A percentile compares a stretch with the other conserved stretches of the same genome.
Conservation (phyloP, 2,113 vertebrate genomes). For the Capreolus pygargus region DNA sequence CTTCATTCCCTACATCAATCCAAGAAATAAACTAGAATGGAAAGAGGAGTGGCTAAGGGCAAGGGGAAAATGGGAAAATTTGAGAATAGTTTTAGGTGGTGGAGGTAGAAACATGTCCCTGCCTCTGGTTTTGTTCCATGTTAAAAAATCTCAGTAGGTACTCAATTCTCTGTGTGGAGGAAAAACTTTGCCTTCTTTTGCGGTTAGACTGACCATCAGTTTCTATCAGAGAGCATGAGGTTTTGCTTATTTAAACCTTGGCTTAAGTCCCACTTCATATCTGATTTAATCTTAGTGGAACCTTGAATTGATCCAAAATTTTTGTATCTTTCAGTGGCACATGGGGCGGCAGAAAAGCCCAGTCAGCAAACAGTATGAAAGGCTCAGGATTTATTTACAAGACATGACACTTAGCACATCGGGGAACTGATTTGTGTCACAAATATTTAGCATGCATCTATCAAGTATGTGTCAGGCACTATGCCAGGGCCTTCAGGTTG, state of each 20-base stretch:
- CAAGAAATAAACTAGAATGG: not conserved
- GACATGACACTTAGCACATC: not conserved
- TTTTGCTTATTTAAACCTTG: not conserved
- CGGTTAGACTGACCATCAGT: fast-evolving
- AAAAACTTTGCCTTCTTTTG: not conserved
- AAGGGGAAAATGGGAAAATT: not conserved
- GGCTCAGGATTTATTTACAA: not conserved
- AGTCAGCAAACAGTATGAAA: not conserved
- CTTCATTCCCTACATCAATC: not conserved
- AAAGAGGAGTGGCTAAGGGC: not conserved
- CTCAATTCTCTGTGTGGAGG: not conserved
- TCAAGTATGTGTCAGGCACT: fast-evolving
- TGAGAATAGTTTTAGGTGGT: not conserved
- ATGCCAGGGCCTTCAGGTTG: not conserved
- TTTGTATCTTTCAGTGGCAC: not conserved
- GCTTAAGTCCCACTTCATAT: not conserved
- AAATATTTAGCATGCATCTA: fast-evolving
- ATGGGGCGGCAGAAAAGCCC: not conserved
- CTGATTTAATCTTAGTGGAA: not conserved
- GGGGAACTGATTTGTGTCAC: not conserved
- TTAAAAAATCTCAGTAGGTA: not conserved
- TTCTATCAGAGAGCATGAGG: not conserved
- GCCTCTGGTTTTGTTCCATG: no score
- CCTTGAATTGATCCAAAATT: not conserved
- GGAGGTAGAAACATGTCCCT: not conserved